These are phyloP conservation scores for Sycophaga agraensis DNA, from an alignment of 1,140 invertebrate genomes.

Conservation along the genomic window DNA sequence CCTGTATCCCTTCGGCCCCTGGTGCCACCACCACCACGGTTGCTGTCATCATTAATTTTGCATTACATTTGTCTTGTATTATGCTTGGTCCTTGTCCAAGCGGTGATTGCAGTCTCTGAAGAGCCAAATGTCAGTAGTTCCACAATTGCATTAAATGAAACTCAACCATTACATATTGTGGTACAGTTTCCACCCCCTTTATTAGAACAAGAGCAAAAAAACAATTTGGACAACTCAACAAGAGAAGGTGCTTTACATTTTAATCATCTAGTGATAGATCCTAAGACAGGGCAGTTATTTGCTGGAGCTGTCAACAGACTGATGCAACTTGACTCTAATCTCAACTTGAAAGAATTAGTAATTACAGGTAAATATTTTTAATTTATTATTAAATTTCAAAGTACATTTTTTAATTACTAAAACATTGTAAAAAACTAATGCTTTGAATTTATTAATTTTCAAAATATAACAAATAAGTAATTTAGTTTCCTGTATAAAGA, in stretches of 20 bases:
- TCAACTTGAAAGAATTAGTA: conserved; percentile 69
- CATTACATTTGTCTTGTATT: background rate
- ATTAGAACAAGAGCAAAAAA: conserved; percentile 33
- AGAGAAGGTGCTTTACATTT: conserved; percentile 52
- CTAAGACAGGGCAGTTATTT: conserved; percentile 65
- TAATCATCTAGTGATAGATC: conserved; percentile 67
- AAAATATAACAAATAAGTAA: no score
- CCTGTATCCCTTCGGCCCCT: conserved; percentile 36
- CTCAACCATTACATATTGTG: conserved; percentile 39
- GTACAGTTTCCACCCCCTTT: conserved; percentile 48
- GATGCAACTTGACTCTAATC: conserved; percentile 75
- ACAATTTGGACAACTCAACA: conserved; percentile 45
- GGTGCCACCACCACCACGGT: conserved; percentile 38
- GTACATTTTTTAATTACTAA: no score
- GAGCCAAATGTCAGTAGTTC: conserved; percentile 21
- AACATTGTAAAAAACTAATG: no score
- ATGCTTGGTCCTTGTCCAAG: background rate
- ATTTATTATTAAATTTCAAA: no score
- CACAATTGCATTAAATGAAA: conserved; percentile 32
- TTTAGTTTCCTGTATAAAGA: no score
- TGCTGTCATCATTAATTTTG: background rate
- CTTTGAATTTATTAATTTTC: no score
- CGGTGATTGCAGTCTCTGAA: background rate
- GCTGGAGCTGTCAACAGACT: conserved; percentile 84
- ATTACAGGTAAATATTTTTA: conserved; percentile 64